Conservation (phyloP, 1,140 invertebrate genomes). For the Pectinophora gossypiella region DNA sequence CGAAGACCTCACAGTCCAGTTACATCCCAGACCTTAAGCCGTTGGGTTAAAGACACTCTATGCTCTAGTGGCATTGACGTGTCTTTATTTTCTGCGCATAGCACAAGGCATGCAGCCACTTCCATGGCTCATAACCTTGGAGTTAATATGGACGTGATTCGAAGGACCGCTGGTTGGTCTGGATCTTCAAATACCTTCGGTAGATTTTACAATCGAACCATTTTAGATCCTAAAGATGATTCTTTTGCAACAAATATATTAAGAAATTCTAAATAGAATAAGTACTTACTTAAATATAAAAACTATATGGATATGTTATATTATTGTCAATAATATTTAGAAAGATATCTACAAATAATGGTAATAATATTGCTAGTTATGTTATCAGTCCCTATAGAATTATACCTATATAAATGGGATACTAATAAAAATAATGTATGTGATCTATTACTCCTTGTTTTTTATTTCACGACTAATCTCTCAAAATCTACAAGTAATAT, state of each 20-base stretch:
- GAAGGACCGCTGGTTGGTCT: constrained; percentile 24
- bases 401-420: background rate
- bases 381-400: background rate
- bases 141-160: constrained; percentile 16
- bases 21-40: constrained; percentile 1
- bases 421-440: background rate
- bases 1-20: background rate
- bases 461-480: background rate
- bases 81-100: constrained; percentile 20
- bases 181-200: constrained; percentile 15
- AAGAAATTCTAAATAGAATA: background rate
- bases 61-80: constrained; percentile 14
- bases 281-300: background rate
- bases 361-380: background rate
- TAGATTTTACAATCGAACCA: constrained; percentile 14
- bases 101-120: constrained; percentile 24
- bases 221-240: background rate
- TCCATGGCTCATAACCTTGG: constrained; percentile 19
- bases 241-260: background rate
- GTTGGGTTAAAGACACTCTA: constrained; percentile 2
- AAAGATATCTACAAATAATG: background rate
- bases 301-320: background rate
- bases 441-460: too few relatives aligned
- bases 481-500: constrained; percentile 4
- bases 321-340: background rate